These are phyloP conservation scores for Microctonus aethiopoides DNA, from an alignment of 2,888 invertebrate genomes.

Conservation along the genomic window DNA sequence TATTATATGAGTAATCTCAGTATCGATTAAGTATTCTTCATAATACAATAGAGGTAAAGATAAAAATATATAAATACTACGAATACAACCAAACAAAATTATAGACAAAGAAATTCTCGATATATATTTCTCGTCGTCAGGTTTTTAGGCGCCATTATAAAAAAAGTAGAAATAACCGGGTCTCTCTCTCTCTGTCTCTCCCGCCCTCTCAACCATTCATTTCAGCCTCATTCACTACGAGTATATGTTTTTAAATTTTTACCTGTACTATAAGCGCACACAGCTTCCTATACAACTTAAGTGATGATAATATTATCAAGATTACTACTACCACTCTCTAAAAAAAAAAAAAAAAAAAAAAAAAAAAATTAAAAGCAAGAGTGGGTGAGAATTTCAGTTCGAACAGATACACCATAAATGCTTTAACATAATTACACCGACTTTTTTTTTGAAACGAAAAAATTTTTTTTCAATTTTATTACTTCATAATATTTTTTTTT, in stretches of 20 bases:
- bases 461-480: background rate
- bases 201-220: background rate
- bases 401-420: background rate
- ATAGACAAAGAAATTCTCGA: background rate
- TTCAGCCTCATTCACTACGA: background rate
- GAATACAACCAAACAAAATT: conserved; percentile 7
- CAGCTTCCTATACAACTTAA: conserved; percentile 14
- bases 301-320: conserved; percentile 25
- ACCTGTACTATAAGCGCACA: background rate
- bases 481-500: background rate
- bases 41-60: background rate
- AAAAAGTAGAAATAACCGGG: background rate
- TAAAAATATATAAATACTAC: conserved; percentile 7
- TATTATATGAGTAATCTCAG: background rate
- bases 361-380: background rate
- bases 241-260: background rate
- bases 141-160: conserved; percentile 9
- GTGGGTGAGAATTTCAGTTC: conserved; percentile 21
- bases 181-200: background rate
- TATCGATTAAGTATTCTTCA: background rate
- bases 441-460: background rate
- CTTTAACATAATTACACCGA: background rate
- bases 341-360: background rate
- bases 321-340: background rate
- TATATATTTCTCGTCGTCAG: background rate